Evolutionary conservation across 1,140 invertebrate species (phyloP), one percentile per base, ranked within the genome.

Genomic region (Trypoxylus dichotomus): DNA sequence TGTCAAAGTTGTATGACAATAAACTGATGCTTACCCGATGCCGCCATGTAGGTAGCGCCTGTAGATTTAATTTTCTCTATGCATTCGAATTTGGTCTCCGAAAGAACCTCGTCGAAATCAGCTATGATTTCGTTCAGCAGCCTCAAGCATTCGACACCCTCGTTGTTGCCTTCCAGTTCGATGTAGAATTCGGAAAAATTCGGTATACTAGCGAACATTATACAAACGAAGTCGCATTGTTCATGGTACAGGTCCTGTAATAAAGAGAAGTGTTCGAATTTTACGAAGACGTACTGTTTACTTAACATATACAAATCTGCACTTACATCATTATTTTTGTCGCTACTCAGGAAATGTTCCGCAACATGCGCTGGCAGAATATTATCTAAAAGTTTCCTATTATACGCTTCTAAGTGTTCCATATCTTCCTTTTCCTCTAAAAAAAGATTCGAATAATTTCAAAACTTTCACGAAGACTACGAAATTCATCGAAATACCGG

Each of bases 21-120:
- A 3, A 24, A 29, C 1, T 37, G 7, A 32, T 8, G 32, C 41
- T 74, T 85, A 91, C 96, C 96, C 80, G 96, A 97, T 19, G 97
- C 97, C 2, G 97, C 97, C 97, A 99, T 99, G 84, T 98, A 98
- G 0, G 96, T 98, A 13, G 95, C 93, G 8, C 96, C 96, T 0
- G 97, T 98, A 77, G 96, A 97, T 86, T 99, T 99, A 82, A 99
- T 99, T 87, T 99, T 99, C 87, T 99, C 97, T 80, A 98, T 96
- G 87, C 93, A 96, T 80, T 90, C 92, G 88, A 97, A 98, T 80
- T 91, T 90, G 10, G 94, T 93, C 84, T 97, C 95, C 5, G 93
- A 92, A 0, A 97, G 89, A 73, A 97, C 87, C 86, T 97, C 94
- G 86, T 99, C 97, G 85, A 98, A 98, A 88, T 98, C 97, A 0